phyloP scores from a whole-genome alignment of 2,888 invertebrate species.

The Spisula subtruncata region DNA sequence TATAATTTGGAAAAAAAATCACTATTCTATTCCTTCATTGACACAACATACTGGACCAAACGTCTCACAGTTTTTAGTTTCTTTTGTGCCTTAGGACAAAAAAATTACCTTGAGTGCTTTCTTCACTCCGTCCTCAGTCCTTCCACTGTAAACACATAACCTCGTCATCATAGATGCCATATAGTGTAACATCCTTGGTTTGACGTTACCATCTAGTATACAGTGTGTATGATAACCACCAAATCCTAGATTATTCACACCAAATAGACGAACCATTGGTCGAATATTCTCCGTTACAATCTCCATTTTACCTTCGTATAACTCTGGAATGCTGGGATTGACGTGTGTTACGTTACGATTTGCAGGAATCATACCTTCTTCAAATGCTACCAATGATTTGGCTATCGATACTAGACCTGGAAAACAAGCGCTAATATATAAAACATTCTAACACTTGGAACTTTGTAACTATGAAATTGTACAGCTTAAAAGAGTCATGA shows the following conservation, averaged over 20 bases:
- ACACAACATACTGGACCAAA: too few species aligned
- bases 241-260: constrained; percentile 98
- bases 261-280: constrained; percentile 97
- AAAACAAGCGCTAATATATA: constrained; percentile 31
- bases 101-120: constrained; percentile 91
- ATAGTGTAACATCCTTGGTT: constrained; percentile 72
- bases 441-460: too few species aligned
- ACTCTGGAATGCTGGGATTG: constrained; percentile 96
- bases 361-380: constrained; percentile 94
- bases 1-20: too few species aligned
- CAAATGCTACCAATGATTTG: constrained; percentile 98
- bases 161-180: constrained; percentile 89
- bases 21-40: too few species aligned
- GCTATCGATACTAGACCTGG: constrained; percentile 95
- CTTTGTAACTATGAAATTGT: not conserved
- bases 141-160: constrained; percentile 93
- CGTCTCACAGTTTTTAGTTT: too few species aligned
- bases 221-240: constrained; percentile 91
- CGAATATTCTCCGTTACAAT: constrained; percentile 94
- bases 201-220: constrained; percentile 88
- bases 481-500: not conserved
- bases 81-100: too few species aligned
- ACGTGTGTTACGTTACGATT: constrained; percentile 96
- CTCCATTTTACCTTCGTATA: constrained; percentile 95
- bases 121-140: constrained; percentile 94